Percentiles rank a stretch among this genome's conserved stretches.
phyloP scores from a whole-genome alignment of 2,797 vertebrate genomes.

The Scolopax bukidnonensis region DNA sequence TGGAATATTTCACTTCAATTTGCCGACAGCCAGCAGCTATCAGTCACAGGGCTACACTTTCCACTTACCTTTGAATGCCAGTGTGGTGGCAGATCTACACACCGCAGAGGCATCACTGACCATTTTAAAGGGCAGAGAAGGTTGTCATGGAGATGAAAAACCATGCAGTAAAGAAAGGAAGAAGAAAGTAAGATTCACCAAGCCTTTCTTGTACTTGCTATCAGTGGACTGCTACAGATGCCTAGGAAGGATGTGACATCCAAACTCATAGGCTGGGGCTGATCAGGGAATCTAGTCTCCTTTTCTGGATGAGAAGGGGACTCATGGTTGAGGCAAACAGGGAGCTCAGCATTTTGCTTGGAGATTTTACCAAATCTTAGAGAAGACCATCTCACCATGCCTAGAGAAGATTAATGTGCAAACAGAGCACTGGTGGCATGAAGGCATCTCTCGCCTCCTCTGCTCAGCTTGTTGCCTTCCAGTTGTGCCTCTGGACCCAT shows the following conservation, averaged over 20 bases:
- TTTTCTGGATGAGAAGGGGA: neutral
- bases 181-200: neutral
- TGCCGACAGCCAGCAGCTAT: neutral
- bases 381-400: neutral
- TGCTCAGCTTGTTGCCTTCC: neutral
- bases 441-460: neutral
- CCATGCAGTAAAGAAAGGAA: neutral
- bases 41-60: neutral
- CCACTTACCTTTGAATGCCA: neutral
- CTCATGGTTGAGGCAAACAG: neutral
- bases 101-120: neutral
- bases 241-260: neutral
- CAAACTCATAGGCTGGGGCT: neutral
- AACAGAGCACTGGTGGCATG: rapidly evolving
- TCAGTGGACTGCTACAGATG: neutral
- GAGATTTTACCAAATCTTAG: neutral
- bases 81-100: neutral
- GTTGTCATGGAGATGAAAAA: neutral
- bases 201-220: neutral
- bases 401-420: neutral
- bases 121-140: neutral
- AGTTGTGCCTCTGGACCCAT: rapidly evolving
- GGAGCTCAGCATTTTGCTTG: neutral
- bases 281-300: neutral
- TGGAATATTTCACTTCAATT: neutral